Percentiles rank a stretch among this genome's conserved stretches.
Conservation (phyloP, 1,140 invertebrate species). For the Hyposmocoma kahamanoa region DNA sequence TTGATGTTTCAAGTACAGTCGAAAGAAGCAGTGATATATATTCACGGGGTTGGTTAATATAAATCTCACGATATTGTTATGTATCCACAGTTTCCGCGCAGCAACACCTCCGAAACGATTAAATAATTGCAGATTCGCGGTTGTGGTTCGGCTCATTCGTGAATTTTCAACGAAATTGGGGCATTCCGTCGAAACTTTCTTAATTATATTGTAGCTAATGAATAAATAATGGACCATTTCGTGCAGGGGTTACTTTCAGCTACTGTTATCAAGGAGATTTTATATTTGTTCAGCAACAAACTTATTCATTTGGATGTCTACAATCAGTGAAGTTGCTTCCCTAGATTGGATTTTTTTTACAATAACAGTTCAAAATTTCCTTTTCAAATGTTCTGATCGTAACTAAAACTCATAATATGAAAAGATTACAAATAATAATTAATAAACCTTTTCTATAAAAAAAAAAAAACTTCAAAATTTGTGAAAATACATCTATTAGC, state of each 20-base stretch:
- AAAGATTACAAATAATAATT: too few species aligned
- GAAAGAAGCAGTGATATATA: neutral
- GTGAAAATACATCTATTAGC: too few species aligned
- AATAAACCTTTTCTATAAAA: too few species aligned
- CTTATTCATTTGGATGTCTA: too few species aligned
- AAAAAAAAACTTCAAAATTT: too few species aligned
- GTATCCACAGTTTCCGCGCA: slow-evolving; percentile 39
- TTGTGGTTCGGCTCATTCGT: slow-evolving; percentile 34
- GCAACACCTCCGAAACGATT: slow-evolving; percentile 56
- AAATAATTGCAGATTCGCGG: slow-evolving; percentile 56
- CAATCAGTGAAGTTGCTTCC: too few species aligned
- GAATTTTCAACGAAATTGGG: slow-evolving; percentile 40
- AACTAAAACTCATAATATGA: too few species aligned
- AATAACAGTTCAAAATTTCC: too few species aligned
- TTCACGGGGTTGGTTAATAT: neutral
- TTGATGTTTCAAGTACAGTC: neutral
- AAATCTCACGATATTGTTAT: slow-evolving; percentile 23
- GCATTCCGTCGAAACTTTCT: slow-evolving; percentile 33
- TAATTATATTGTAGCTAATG: slow-evolving; percentile 39
- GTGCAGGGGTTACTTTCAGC: slow-evolving; percentile 5
- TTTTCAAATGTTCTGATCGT: too few species aligned
- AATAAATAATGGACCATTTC: slow-evolving; percentile 33
- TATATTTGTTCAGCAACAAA: too few species aligned
- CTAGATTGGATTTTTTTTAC: too few species aligned
- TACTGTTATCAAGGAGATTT: too few species aligned